These are phyloP conservation scores for Eupeodes latifasciatus DNA, from an alignment of 2,888 invertebrate genomes.

Conservation along the genomic window DNA sequence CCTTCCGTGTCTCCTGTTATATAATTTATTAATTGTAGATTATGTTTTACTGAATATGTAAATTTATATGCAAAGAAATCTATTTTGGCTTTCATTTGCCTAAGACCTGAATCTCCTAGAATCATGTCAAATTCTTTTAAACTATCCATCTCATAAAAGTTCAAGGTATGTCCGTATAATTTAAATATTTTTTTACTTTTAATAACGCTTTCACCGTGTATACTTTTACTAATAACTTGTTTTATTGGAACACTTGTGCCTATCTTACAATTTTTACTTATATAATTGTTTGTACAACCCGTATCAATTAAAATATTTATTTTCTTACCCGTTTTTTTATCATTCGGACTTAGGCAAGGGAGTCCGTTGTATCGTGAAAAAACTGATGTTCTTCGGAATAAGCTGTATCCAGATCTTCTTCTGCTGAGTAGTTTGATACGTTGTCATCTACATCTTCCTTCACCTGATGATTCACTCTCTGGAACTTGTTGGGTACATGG, in stretches of 20 bases:
- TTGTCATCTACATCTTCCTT: too few species aligned
- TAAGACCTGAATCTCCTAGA: slow-evolving; percentile 17
- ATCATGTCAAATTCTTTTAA: slow-evolving; percentile 26
- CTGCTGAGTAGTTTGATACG: too few species aligned
- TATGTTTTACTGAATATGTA: slow-evolving; percentile 28
- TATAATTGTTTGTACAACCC: slow-evolving; percentile 23
- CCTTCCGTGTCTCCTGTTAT: slow-evolving; percentile 16
- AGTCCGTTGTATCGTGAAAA: slow-evolving; percentile 9
- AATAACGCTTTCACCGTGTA: slow-evolving; percentile 6
- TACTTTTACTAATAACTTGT: slow-evolving; percentile 3
- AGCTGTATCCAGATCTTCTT: too few species aligned
- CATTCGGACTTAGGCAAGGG: not conserved
- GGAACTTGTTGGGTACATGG: slow-evolving; percentile 10
- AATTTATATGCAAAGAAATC: slow-evolving; percentile 26
- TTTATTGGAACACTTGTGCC: slow-evolving; percentile 6
- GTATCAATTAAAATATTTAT: slow-evolving; percentile 31
- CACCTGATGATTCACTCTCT: too few species aligned
- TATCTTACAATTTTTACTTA: slow-evolving; percentile 9
- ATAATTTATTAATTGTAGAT: slow-evolving; percentile 22
- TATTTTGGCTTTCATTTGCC: slow-evolving; percentile 27
- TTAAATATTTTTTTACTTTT: slow-evolving; percentile 3
- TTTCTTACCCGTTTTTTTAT: slow-evolving; percentile 22
- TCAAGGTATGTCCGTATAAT: slow-evolving; percentile 6
- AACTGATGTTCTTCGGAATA: too few species aligned
- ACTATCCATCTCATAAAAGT: slow-evolving; percentile 3